Percentiles rank a stretch among this genome's conserved stretches.
Conservation (phyloP, 2,113 vertebrate species). For the Gopherus evgoodei region DNA sequence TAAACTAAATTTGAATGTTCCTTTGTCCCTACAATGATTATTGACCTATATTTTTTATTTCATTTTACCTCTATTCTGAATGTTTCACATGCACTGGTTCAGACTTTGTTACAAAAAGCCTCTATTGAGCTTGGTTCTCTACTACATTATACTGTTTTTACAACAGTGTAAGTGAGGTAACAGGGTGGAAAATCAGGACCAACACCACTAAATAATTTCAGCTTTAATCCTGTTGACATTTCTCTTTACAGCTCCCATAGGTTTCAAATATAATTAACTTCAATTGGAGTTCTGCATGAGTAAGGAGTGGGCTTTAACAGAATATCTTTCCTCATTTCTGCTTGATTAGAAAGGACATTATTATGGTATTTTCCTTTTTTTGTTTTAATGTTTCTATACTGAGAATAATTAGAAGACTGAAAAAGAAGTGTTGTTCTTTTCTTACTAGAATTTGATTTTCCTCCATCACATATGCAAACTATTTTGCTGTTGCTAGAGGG, state of each 20-base stretch:
- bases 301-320: background rate
- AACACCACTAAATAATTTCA: background rate
- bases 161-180: background rate
- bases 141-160: background rate
- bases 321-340: background rate
- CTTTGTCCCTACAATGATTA: slow-evolving; percentile 26
- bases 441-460: background rate
- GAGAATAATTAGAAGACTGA: slow-evolving; percentile 13
- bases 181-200: slow-evolving; percentile 10
- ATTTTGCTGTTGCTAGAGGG: slow-evolving; percentile 24
- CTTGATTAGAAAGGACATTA: background rate
- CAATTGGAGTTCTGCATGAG: background rate
- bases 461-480: background rate
- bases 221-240: background rate
- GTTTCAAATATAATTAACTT: background rate
- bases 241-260: background rate
- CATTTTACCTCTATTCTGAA: slow-evolving; percentile 47
- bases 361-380: background rate
- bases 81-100: slow-evolving; percentile 33
- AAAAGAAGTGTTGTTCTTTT: background rate
- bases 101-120: slow-evolving; percentile 9
- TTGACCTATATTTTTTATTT: slow-evolving; percentile 53
- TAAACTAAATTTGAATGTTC: slow-evolving; percentile 70
- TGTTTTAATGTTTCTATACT: background rate
- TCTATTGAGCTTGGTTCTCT: background rate